Conservation (phyloP, 2,797 vertebrate species). For the Ceryle rudis region DNA sequence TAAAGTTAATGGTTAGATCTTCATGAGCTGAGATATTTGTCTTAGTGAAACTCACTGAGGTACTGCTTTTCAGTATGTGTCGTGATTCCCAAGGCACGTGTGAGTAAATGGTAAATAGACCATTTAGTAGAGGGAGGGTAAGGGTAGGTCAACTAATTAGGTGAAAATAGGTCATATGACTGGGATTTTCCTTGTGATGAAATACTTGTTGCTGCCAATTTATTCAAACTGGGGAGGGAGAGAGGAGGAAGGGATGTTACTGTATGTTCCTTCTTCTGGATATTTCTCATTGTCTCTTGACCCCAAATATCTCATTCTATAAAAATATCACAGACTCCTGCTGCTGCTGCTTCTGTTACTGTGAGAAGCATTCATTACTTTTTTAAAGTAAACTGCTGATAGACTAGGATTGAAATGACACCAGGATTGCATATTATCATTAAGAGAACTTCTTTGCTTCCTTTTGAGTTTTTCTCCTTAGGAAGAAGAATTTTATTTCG, state of each 20-base stretch:
- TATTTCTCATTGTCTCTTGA: conserved; percentile 13
- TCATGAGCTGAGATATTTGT: not conserved
- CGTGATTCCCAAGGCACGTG: not conserved
- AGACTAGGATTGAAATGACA: not conserved
- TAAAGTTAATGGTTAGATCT: not conserved
- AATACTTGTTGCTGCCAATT: not conserved
- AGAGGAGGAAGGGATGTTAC: not conserved
- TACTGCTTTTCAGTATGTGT: not conserved
- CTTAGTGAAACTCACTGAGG: not conserved
- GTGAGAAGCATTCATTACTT: not conserved
- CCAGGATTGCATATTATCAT: not conserved
- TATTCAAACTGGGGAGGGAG: not conserved
- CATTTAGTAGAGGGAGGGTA: not conserved
- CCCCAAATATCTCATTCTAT: not conserved
- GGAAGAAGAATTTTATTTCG: not conserved
- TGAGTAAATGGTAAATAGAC: not conserved
- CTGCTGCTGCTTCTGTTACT: not conserved
- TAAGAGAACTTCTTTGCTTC: not conserved
- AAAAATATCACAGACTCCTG: not conserved
- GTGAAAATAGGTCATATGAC: not conserved
- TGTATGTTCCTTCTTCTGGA: not conserved
- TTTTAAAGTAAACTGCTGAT: not conserved
- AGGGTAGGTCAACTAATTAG: not conserved
- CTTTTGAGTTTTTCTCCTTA: not conserved
- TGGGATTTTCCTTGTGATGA: not conserved